Percentiles rank a stretch among this genome's conserved stretches.
phyloP scores from a whole-genome alignment of 2,113 vertebrate genomes.

The Oxyura jamaicensis region DNA sequence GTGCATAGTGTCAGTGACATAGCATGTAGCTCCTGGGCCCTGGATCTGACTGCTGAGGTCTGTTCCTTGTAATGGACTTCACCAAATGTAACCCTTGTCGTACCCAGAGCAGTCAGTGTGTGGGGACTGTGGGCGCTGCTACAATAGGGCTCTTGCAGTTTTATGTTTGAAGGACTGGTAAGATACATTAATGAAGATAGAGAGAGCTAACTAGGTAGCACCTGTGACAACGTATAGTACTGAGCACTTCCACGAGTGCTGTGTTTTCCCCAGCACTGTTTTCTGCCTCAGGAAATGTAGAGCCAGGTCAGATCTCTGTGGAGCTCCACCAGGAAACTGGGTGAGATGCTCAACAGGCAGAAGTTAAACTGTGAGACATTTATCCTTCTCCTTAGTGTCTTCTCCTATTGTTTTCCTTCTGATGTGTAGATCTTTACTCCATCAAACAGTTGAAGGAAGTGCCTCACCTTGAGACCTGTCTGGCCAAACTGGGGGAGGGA shows the following conservation, averaged over 20 bases:
- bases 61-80: not conserved
- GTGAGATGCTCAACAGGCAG: not conserved
- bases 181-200: not conserved
- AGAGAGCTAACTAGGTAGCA: not conserved
- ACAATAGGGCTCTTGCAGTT: not conserved
- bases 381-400: not conserved
- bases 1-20: not conserved
- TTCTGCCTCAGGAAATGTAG: not conserved
- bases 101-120: fast-evolving
- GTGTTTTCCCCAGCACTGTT: no score
- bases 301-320: not conserved
- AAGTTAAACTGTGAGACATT: not conserved
- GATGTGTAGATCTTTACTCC: not conserved
- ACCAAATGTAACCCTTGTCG: not conserved
- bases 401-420: not conserved
- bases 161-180: not conserved
- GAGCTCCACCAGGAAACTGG: no score
- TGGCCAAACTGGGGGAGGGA: not conserved
- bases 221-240: not conserved
- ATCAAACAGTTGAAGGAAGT: no score
- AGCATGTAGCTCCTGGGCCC: fast-evolving
- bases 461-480: not conserved
- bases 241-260: no score
- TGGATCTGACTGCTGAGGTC: not conserved
- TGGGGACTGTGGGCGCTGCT: fast-evolving